phyloP scores from a whole-genome alignment of 2,113 vertebrate species.

The Morone saxatilis region DNA sequence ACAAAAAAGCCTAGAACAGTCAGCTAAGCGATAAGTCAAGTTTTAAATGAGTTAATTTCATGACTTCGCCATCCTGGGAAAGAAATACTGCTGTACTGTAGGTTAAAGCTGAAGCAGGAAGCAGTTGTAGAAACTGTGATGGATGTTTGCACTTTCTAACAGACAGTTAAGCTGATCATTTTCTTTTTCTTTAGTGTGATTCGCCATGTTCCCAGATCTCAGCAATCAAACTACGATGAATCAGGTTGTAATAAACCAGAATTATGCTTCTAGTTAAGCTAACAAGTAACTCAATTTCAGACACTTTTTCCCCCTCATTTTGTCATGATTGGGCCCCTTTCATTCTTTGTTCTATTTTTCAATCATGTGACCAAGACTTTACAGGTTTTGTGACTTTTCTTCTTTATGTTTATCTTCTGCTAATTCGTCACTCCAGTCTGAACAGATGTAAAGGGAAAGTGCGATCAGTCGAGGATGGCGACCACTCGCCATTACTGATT shows the following conservation, averaged over 20 bases:
- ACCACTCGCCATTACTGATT: constrained; percentile 6
- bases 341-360: neutral
- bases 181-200: neutral
- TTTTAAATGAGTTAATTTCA: too few species aligned
- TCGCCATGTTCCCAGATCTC: neutral
- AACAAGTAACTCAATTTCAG: neutral
- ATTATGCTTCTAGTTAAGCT: neutral
- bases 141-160: neutral
- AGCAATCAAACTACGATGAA: neutral
- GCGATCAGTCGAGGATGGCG: neutral
- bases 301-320: neutral
- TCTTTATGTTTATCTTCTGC: constrained; percentile 7
- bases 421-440: neutral
- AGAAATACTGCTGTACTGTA: too few species aligned
- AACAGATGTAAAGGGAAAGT: constrained; percentile 50
- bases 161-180: neutral
- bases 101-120: too few species aligned
- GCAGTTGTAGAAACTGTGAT: too few species aligned
- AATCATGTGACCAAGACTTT: neutral
- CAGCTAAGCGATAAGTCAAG: neutral
- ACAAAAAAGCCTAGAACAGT: neutral
- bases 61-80: too few species aligned
- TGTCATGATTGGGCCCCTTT: neutral
- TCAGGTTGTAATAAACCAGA: neutral
- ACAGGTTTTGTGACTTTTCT: neutral